phyloP scores from a whole-genome alignment of 1,140 invertebrate genomes.

The Drosophila pseudoobscura region DNA sequence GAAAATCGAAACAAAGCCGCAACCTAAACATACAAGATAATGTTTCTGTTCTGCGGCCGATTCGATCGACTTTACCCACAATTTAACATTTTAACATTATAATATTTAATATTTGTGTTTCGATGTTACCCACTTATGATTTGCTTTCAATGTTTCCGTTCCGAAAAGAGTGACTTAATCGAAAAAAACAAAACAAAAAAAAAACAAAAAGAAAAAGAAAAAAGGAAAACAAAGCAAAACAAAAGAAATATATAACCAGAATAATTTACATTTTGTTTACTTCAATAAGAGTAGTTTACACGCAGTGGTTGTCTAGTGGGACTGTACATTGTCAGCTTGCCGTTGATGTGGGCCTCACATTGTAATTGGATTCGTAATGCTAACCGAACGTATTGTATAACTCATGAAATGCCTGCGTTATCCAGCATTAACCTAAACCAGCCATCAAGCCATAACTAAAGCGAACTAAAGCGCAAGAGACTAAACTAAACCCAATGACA shows the following conservation, averaged over 20 bases:
- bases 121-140: constrained; percentile 72
- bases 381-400: constrained; percentile 73
- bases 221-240: constrained; percentile 36
- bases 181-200: constrained; percentile 39
- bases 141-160: constrained; percentile 75
- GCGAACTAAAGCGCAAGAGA: constrained; percentile 52
- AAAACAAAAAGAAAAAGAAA: constrained; percentile 33
- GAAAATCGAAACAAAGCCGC: constrained; percentile 47
- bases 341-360: constrained; percentile 87
- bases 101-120: constrained; percentile 53
- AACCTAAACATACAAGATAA: constrained; percentile 45
- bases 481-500: constrained; percentile 26
- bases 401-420: constrained; percentile 45
- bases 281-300: constrained; percentile 84
- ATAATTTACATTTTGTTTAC: constrained; percentile 73
- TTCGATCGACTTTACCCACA: constrained; percentile 43
- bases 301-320: constrained; percentile 84
- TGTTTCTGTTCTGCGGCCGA: constrained; percentile 35
- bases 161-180: constrained; percentile 52
- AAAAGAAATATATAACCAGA: constrained; percentile 33
- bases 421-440: constrained; percentile 46
- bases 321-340: constrained; percentile 87
- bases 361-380: constrained; percentile 82
- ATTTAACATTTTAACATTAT: constrained; percentile 9
- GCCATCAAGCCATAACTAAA: constrained; percentile 35